Evolutionary conservation across 2,113 vertebrate genomes (phyloP), one percentile per base, ranked within the genome.

Genomic region (Saguinus imperator): DNA sequence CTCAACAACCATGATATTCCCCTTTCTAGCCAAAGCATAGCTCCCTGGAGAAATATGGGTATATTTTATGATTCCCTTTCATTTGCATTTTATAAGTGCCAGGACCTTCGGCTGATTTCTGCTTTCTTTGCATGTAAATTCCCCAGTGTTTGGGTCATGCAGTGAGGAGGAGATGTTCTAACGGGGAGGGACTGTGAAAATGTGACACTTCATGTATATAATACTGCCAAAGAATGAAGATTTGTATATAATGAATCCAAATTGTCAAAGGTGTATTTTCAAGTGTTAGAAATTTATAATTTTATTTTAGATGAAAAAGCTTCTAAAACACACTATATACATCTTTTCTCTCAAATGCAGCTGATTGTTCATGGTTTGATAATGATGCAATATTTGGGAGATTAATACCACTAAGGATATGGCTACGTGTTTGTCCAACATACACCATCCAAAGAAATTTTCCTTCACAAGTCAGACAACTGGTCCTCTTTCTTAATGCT

Each of bases 1-100:
- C 73, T 95, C 58, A 88, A 72, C 61, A 68, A 23, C 16, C 2
- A 5, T 10, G 14, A 66, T 18, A 84, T 96, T 40, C 37, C 32
- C 23, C 17, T 92, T 45, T 48, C 37, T 82, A n/a, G 9, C 27
- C 43, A 93, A 94, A 93, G 21, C 20, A 58, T 8, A 18, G 4
- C 35, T 89, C 68, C 83, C 61, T 73, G 40, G 25, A 93, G 89
- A 95, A 73, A 91, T 55, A 11, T 6, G 3, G 7, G 7, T 50
- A 27, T 72, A 29, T 29, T 97, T 91, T 92, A 91, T 88, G 66
- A 48, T 77, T 91, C 58, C 29, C 7, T 94, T 81, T 88, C 82
- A 91, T 89, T 97, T 96, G 77, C 45, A 86, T 94, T 79, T 91
- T 77, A 27, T 81, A 58, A 55, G 27, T 68, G 66, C 35, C 37